Conservation (phyloP, 2,888 invertebrate species). For the Drosophila niveifrons region DNA sequence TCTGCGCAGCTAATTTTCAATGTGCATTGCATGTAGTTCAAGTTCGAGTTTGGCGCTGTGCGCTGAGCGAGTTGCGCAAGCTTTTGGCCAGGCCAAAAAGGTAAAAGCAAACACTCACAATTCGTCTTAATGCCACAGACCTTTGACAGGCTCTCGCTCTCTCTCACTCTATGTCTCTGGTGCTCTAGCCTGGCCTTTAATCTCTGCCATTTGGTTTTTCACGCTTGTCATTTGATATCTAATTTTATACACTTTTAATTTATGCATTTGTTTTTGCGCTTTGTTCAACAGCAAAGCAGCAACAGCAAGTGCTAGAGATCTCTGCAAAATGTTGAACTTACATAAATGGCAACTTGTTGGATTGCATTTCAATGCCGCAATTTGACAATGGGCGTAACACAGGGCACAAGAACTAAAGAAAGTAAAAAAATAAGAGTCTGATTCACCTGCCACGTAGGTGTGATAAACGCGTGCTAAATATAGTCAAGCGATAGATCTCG, state of each 20-base stretch:
- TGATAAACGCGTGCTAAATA: slow-evolving; percentile 63
- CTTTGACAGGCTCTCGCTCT: too few relatives aligned
- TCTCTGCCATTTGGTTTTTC: slow-evolving; percentile 49
- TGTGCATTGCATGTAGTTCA: slow-evolving; percentile 72
- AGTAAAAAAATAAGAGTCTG: slow-evolving; percentile 9
- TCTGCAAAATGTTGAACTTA: slow-evolving; percentile 77
- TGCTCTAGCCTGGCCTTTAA: slow-evolving; percentile 60
- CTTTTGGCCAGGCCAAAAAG: slow-evolving; percentile 44
- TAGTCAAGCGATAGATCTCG: slow-evolving; percentile 59
- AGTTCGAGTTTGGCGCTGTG: slow-evolving; percentile 69
- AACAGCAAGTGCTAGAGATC: slow-evolving; percentile 49
- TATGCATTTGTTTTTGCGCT: slow-evolving; percentile 61
- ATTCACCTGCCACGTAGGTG: slow-evolving; percentile 51
- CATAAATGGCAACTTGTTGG: slow-evolving; percentile 77
- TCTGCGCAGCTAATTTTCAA: slow-evolving; percentile 67
- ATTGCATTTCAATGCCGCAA: slow-evolving; percentile 45
- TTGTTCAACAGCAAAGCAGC: slow-evolving; percentile 35
- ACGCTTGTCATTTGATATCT: slow-evolving; percentile 76
- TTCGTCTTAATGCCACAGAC: neutral
- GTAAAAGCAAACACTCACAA: slow-evolving; percentile 57
- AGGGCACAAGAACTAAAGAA: slow-evolving; percentile 20
- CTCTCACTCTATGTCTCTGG: neutral
- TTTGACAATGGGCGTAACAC: slow-evolving; percentile 29
- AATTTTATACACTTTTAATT: slow-evolving; percentile 58
- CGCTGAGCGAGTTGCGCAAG: slow-evolving; percentile 50